phyloP scores from a whole-genome alignment of 2,797 vertebrate genomes.

The Enteromius argenteus region DNA sequence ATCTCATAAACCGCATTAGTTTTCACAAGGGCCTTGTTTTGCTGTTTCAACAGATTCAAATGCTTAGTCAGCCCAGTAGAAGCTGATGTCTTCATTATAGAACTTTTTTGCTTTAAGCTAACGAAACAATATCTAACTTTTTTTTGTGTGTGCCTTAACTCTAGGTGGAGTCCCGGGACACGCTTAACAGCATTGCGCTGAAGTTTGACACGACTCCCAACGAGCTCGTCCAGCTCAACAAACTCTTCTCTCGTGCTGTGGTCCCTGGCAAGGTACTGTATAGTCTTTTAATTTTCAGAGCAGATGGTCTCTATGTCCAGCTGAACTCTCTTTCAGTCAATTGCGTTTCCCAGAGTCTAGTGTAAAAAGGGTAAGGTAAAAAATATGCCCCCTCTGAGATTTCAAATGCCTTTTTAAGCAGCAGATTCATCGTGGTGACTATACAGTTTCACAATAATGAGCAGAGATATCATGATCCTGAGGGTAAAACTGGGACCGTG shows the following conservation, averaged over 20 bases:
- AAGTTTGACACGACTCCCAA: slow-evolving; percentile 99
- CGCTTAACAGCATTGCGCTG: slow-evolving; percentile 97
- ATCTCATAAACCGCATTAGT: not conserved
- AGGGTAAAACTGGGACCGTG: not conserved
- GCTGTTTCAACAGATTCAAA: not conserved
- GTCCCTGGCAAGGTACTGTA: slow-evolving; percentile 91
- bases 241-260: slow-evolving; percentile 96
- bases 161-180: slow-evolving; percentile 97
- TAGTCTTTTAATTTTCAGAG: not conserved
- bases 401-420: not conserved
- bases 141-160: slow-evolving; percentile 64
- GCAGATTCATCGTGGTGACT: slow-evolving; percentile 1
- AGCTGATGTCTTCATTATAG: not conserved
- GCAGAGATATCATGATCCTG: not conserved
- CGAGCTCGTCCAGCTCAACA: slow-evolving; percentile 98
- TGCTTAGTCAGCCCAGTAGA: not conserved
- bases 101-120: slow-evolving; percentile 8
- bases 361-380: not conserved
- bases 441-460: not conserved
- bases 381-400: not conserved
- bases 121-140: not conserved
- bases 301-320: not conserved
- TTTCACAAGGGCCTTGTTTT: slow-evolving; percentile 1
- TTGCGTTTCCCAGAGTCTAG: not conserved
- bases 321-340: not conserved